A percentile compares a stretch with the other conserved stretches of the same genome.
Evolutionary conservation across 1,140 invertebrate genomes (phyloP).

Genomic region (Bombus terrestris): DNA sequence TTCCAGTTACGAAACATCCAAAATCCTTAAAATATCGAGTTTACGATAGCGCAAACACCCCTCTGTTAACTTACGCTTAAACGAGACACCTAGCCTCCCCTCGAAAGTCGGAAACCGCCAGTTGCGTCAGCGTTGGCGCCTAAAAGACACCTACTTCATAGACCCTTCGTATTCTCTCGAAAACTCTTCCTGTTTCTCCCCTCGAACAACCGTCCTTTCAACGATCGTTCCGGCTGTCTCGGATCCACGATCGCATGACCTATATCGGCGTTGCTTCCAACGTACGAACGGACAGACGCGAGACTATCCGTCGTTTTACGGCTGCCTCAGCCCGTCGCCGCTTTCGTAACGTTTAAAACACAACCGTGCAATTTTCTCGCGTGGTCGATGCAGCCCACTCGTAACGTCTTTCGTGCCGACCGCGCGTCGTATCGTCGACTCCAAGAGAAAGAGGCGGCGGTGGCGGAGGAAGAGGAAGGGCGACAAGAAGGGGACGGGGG

Average conservation of each 20-base stretch:
- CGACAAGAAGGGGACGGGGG: not conserved
- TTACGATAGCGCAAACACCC: not conserved
- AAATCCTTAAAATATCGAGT: not conserved
- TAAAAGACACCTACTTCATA: not conserved
- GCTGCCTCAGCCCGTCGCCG: conserved; percentile 15
- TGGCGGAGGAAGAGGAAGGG: not conserved
- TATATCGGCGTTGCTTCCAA: not conserved
- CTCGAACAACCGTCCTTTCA: not conserved
- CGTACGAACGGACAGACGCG: not conserved
- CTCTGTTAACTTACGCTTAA: not conserved
- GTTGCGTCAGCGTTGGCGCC: not conserved
- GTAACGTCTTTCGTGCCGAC: conserved; percentile 63
- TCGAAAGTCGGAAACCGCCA: not conserved
- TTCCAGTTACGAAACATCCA: too few species aligned
- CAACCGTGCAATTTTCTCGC: conserved; percentile 68
- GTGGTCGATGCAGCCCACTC: conserved; percentile 66
- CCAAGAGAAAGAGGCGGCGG: conserved; percentile 29
- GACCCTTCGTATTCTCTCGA: not conserved
- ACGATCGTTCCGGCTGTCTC: not conserved
- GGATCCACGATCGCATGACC: conserved; percentile 29
- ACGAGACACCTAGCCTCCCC: not conserved
- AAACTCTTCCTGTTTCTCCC: not conserved
- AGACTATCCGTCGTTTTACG: conserved; percentile 28
- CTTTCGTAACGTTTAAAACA: conserved; percentile 60
- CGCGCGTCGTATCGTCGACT: conserved; percentile 56